Conservation (phyloP, 2,888 invertebrate species). For the Lasioglossum zephyrum region DNA sequence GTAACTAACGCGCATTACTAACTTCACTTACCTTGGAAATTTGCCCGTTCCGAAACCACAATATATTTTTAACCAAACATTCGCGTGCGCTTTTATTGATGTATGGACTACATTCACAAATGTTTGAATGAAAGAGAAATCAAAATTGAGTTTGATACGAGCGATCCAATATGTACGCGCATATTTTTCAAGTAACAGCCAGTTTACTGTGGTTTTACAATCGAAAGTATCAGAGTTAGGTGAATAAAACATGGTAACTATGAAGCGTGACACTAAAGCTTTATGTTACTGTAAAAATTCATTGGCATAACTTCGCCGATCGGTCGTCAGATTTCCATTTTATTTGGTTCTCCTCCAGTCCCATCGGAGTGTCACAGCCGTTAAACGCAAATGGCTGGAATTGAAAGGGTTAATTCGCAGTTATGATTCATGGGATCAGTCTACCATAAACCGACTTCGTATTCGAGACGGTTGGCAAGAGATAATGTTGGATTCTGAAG, state of each 20-base stretch:
- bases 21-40: no score
- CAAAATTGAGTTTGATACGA: background rate
- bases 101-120: background rate
- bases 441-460: constrained; percentile 43
- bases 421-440: constrained; percentile 57
- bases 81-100: background rate
- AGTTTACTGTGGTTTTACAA: background rate
- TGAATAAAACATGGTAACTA: background rate
- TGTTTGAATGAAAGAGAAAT: background rate
- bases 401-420: constrained; percentile 59
- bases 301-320: background rate
- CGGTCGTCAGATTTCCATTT: constrained; percentile 34
- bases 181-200: background rate
- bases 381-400: constrained; percentile 42
- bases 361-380: constrained; percentile 28
- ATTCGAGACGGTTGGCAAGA: constrained; percentile 44
- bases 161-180: background rate
- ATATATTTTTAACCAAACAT: no score
- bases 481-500: constrained; percentile 53
- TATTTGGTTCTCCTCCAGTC: constrained; percentile 27
- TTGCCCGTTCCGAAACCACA: no score
- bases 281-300: background rate
- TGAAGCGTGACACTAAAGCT: background rate
- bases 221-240: background rate
- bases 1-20: background rate